Evolutionary conservation across 1,140 invertebrate genomes (phyloP), one percentile per base, ranked within the genome.

Genomic region (Scaptomyza montana): DNA sequence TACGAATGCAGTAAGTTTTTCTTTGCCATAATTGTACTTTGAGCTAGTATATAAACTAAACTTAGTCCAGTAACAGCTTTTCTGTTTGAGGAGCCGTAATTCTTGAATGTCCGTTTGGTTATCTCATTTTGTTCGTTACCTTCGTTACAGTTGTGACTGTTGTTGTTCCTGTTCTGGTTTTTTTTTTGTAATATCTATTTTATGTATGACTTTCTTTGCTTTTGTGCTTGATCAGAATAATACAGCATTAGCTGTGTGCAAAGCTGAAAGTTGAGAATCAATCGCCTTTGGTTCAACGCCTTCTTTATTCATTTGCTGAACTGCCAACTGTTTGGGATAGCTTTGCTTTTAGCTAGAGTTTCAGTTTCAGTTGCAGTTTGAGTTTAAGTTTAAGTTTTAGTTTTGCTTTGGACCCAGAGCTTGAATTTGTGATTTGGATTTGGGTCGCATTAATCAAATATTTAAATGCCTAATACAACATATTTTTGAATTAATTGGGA

Each of bases 361-460:
- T 59, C 19, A n/a, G 9, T 33, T 49, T 21, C n/a, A 8, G 45
- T 33, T 49, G 13, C 21, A n/a, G 45, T 39, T 49, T 25, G 13
- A 39, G 33, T 10, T 36, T 45, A 36, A 13, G 12, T 61, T 41
- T 33, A 7, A 33, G 4, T 33, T 39, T 5, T 13, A 9, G 12
- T 28, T 7, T 13, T 47, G 53, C 41, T 66, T 67, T 53, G 21
- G 41, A 12, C 39, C 39, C 12, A 12, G 10, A 41, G 12, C 36
- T 64, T 63, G 50, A 13, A 5, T 41, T 16, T 33, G 16, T 25
- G 25, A 43, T 30, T 41, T 49, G 61, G 16, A 43, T 30, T 41
- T 49, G 61, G 67, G 45, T 51, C 62, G 65, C 80, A 84, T 84
- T 86, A 80, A 84, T 84, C 77, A 80, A 85, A 65, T 64, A 60